These are phyloP conservation scores for Hirtodrosophila alboralis DNA, from an alignment of 2,888 invertebrate genomes.

Conservation along the genomic window DNA sequence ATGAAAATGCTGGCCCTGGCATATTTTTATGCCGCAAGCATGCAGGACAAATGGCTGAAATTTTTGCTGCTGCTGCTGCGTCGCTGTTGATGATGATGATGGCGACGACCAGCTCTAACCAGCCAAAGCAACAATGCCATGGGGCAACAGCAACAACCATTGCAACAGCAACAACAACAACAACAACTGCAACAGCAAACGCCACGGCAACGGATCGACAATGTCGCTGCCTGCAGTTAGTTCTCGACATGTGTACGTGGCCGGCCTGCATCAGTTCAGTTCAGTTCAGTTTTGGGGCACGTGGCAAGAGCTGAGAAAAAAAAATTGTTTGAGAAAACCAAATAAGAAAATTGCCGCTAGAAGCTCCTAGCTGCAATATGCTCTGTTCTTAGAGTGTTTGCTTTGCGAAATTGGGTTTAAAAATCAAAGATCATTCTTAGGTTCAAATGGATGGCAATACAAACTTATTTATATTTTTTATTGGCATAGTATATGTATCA, in stretches of 20 bases:
- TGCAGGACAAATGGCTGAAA: conserved; percentile 79
- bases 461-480: too few relatives aligned
- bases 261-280: conserved; percentile 58
- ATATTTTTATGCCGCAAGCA: conserved; percentile 82
- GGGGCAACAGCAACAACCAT: conserved; percentile 39
- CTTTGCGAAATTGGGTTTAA: too few relatives aligned
- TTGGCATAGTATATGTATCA: too few relatives aligned
- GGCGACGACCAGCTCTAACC: conserved; percentile 20
- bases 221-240: conserved; percentile 65
- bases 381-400: too few relatives aligned
- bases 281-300: conserved; percentile 15
- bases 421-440: too few relatives aligned
- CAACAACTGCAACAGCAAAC: conserved; percentile 6
- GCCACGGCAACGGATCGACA: conserved; percentile 8
- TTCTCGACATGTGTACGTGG: conserved; percentile 77
- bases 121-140: conserved; percentile 42
- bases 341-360: neutral
- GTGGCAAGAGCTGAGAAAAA: conserved; percentile 14
- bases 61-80: conserved; percentile 66
- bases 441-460: too few relatives aligned
- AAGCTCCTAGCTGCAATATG: too few relatives aligned
- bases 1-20: conserved; percentile 81
- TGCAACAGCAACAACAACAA: conserved; percentile 5
- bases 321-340: too few relatives aligned
- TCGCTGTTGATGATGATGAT: conserved; percentile 66